Evolutionary conservation across 1,140 invertebrate species (phyloP).

Genomic region (Drosophila obscura): DNA sequence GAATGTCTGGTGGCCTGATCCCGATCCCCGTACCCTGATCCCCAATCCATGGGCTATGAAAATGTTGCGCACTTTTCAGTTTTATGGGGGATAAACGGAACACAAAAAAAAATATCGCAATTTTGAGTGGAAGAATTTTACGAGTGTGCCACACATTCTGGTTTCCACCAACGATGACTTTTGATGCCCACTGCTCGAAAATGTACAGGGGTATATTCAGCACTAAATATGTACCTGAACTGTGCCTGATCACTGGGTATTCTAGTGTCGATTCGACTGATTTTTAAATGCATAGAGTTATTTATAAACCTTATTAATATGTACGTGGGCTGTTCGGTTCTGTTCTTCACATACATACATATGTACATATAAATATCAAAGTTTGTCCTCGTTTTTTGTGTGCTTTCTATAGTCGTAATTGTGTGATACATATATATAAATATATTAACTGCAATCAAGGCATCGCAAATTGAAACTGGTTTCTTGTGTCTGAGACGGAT

Average conservation of each 20-base stretch:
- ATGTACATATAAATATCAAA: conserved; percentile 36
- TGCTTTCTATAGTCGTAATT: conserved; percentile 29
- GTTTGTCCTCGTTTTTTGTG: conserved; percentile 51
- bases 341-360: not conserved
- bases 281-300: not conserved
- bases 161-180: conserved; percentile 14
- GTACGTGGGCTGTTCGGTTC: not conserved
- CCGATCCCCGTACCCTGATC: conserved; percentile 9
- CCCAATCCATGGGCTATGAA: not conserved
- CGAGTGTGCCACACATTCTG: conserved; percentile 35
- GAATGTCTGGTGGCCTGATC: conserved; percentile 39
- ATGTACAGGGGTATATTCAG: no score
- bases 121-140: conserved; percentile 2
- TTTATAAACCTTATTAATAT: conserved; percentile 19
- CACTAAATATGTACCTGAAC: no score
- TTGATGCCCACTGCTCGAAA: not conserved
- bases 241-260: no score
- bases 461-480: conserved; percentile 62
- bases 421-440: conserved; percentile 31
- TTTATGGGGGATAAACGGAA: not conserved
- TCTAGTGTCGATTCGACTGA: no score
- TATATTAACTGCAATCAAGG: conserved; percentile 35
- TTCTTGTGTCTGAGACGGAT: conserved; percentile 23
- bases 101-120: not conserved
- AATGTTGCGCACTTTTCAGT: not conserved